Conservation (phyloP, 2,797 vertebrate genomes). For the Florisuga fusca region DNA sequence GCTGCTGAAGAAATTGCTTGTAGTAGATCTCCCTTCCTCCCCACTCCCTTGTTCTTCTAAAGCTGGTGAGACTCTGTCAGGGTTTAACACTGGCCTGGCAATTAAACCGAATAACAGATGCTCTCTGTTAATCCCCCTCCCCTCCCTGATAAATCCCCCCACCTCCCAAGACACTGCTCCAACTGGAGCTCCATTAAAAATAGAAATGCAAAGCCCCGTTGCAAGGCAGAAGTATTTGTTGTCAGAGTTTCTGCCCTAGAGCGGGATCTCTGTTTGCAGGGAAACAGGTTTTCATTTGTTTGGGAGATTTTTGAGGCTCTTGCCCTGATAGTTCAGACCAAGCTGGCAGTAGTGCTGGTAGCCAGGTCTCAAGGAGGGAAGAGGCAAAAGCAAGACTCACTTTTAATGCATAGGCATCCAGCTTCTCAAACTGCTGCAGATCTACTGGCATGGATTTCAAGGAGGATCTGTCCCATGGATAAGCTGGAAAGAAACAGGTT, state of each 20-base stretch:
- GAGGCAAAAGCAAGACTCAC: slow-evolving; percentile 66
- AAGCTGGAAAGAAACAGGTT: slow-evolving; percentile 71
- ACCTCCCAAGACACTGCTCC: not conserved
- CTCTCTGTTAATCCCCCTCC: no score
- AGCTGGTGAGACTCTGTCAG: not conserved
- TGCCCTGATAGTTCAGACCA: not conserved
- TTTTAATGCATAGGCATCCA: slow-evolving; percentile 82
- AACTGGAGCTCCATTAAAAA: not conserved
- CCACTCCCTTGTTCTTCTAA: not conserved
- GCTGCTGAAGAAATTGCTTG: not conserved
- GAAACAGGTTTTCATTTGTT: not conserved
- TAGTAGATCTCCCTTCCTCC: not conserved
- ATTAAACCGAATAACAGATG: no score
- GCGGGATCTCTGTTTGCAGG: not conserved
- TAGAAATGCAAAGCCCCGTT: not conserved
- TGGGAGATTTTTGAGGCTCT: not conserved
- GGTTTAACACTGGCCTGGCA: no score
- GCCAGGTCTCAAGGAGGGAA: not conserved
- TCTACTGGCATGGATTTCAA: slow-evolving; percentile 84
- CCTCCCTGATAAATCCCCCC: not conserved
- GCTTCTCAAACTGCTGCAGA: slow-evolving; percentile 77
- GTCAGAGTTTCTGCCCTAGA: not conserved
- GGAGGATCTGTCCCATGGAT: slow-evolving; percentile 83
- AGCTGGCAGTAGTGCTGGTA: not conserved
- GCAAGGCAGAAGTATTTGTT: not conserved